Conservation (phyloP, 37 sponge, comb jelly and placozoan genomes). For the Haliclona indistincta region DNA sequence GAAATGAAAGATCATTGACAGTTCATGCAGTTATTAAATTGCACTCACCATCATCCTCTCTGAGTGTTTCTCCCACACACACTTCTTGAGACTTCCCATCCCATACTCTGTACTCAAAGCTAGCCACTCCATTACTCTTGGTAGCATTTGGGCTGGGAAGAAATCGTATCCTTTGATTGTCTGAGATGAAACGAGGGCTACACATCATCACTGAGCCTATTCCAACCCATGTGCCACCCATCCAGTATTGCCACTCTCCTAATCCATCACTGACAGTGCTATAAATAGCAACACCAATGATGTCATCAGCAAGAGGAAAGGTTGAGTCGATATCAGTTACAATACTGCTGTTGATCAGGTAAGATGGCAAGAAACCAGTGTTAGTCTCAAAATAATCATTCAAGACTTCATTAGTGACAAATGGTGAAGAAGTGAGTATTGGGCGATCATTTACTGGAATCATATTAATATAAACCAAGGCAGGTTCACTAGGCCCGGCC, state of each 20-base stretch:
- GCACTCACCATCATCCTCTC: not conserved
- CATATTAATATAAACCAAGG: slow-evolving; percentile 4
- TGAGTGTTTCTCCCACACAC: slow-evolving; percentile 4
- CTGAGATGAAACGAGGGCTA: slow-evolving; percentile 29
- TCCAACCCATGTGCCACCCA: slow-evolving; percentile 15
- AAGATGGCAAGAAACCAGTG: slow-evolving; percentile 55
- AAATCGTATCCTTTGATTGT: slow-evolving; percentile 33
- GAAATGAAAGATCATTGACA: not conserved
- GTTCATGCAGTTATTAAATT: slow-evolving; percentile 7
- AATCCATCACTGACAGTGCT: not conserved
- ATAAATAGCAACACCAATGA: slow-evolving; percentile 55
- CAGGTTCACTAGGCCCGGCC: slow-evolving; percentile 24
- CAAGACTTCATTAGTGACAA: not conserved
- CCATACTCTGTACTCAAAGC: slow-evolving; percentile 51
- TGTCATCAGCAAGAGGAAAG: slow-evolving; percentile 27
- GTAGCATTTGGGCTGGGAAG: slow-evolving; percentile 18
- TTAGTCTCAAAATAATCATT: slow-evolving; percentile 44
- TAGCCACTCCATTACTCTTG: slow-evolving; percentile 21
- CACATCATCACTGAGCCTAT: slow-evolving; percentile 23
- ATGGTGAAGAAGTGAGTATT: slow-evolving; percentile 2
- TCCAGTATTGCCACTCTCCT: slow-evolving; percentile 63
- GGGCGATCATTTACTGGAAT: slow-evolving; percentile 48
- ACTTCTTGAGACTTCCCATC: slow-evolving; percentile 36
- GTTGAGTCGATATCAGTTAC: slow-evolving; percentile 53
- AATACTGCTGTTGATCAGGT: slow-evolving; percentile 23